Conservation (phyloP, 2,797 vertebrate species). For the Myotis planiceps region DNA sequence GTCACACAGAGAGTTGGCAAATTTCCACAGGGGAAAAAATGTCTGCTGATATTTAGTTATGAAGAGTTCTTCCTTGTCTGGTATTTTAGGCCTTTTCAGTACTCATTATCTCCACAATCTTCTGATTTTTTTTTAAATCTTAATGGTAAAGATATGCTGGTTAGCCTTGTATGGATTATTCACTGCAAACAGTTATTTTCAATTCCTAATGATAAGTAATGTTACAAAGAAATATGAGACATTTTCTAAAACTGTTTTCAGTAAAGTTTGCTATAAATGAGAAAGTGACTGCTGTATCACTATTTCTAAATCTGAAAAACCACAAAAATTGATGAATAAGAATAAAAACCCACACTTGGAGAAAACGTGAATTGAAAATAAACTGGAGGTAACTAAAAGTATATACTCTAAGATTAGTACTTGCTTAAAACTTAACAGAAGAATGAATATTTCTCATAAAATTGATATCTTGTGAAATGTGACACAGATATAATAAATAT, state of each 20-base stretch:
- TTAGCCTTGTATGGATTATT: neutral
- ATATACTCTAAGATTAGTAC: neutral
- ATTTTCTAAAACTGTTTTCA: neutral
- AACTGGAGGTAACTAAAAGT: neutral
- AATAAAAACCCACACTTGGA: neutral
- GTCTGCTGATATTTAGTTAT: neutral
- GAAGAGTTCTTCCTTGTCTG: neutral
- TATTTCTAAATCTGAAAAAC: neutral
- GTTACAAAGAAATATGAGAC: neutral
- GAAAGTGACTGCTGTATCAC: neutral
- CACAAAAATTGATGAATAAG: neutral
- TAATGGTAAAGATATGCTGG: neutral
- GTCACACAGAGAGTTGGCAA: neutral
- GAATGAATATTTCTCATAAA: neutral
- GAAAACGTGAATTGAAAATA: neutral
- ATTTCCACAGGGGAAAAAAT: neutral
- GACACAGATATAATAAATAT: neutral
- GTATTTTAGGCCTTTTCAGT: neutral
- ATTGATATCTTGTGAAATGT: neutral
- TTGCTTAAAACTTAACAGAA: neutral
- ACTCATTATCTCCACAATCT: neutral
- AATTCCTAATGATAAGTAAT: neutral
- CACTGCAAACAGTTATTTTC: neutral
- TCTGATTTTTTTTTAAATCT: neutral
- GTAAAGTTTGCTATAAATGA: neutral